Evolutionary conservation across 2,113 vertebrate genomes (phyloP).

Genomic region (Corythaeola cristata): DNA sequence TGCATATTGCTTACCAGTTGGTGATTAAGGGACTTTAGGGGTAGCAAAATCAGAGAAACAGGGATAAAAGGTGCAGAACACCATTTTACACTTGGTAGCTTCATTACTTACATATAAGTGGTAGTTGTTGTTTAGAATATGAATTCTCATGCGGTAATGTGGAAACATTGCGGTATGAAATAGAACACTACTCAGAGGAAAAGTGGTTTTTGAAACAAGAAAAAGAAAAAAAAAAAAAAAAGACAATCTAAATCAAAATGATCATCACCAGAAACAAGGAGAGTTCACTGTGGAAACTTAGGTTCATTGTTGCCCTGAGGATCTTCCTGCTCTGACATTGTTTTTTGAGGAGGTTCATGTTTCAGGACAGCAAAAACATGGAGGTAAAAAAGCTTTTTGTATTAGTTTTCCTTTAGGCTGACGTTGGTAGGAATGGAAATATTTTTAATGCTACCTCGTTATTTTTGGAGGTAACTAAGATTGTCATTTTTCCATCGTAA

Average conservation of each 20-base stretch:
- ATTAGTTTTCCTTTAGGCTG: background rate
- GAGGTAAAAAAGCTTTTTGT: background rate
- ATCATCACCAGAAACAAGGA: background rate
- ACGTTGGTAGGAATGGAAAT: slow-evolving; percentile 21
- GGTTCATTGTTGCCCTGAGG: background rate
- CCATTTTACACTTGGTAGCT: background rate
- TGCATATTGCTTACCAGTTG: background rate
- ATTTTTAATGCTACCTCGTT: background rate
- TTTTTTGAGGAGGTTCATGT: background rate
- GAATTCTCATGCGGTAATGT: background rate
- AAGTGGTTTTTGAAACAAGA: background rate
- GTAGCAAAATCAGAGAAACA: background rate
- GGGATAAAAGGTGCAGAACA: background rate
- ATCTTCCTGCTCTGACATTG: background rate
- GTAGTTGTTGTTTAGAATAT: background rate
- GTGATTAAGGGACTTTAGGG: background rate
- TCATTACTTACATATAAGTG: background rate
- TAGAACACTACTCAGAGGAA: background rate
- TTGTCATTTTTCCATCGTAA: slow-evolving; percentile 19
- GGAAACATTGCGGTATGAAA: background rate
- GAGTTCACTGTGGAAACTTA: background rate
- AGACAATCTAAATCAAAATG: background rate
- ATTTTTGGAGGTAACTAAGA: slow-evolving; percentile 24
- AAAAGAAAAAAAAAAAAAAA: background rate
- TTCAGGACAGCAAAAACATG: background rate